phyloP scores from a whole-genome alignment of 2,888 invertebrate genomes.

The Drosophila lutescens region DNA sequence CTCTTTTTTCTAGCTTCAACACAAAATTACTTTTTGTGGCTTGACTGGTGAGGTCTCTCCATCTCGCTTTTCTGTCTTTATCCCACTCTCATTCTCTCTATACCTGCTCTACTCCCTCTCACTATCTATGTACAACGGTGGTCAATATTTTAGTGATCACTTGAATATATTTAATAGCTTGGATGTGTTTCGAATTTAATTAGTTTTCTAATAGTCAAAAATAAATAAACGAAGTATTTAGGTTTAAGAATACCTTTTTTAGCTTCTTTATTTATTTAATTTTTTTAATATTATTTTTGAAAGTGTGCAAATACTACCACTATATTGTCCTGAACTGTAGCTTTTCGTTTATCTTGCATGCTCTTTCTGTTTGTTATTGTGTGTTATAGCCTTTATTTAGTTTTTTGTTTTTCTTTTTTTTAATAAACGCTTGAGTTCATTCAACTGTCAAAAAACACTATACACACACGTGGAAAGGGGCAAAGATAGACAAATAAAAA shows the following conservation, averaged over 20 bases:
- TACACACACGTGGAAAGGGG: conserved; percentile 24
- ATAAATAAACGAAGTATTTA: too few species aligned
- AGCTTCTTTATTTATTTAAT: too few species aligned
- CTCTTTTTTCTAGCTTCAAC: conserved; percentile 48
- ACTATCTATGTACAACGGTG: conserved; percentile 28
- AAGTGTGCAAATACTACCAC: neutral
- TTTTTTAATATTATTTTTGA: neutral
- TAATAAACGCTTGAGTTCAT: conserved; percentile 68
- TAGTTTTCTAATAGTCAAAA: too few species aligned
- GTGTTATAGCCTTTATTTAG: conserved; percentile 51
- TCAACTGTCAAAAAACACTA: conserved; percentile 78
- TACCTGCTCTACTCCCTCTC: conserved; percentile 23
- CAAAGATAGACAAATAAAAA: conserved; percentile 19
- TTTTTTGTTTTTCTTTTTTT: conserved; percentile 41
- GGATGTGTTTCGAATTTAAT: too few species aligned
- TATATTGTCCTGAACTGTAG: conserved; percentile 1
- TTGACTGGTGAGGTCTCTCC: conserved; percentile 42
- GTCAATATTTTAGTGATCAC: conserved; percentile 3
- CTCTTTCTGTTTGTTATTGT: conserved; percentile 30
- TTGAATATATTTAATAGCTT: neutral
- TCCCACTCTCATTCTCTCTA: conserved; percentile 18
- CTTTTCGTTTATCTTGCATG: conserved; percentile 31
- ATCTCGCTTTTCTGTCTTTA: conserved; percentile 14
- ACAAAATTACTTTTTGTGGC: conserved; percentile 65
- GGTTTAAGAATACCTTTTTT: too few species aligned